phyloP scores from a whole-genome alignment of 2,888 invertebrate genomes.

The Linnaemya vulpina region DNA sequence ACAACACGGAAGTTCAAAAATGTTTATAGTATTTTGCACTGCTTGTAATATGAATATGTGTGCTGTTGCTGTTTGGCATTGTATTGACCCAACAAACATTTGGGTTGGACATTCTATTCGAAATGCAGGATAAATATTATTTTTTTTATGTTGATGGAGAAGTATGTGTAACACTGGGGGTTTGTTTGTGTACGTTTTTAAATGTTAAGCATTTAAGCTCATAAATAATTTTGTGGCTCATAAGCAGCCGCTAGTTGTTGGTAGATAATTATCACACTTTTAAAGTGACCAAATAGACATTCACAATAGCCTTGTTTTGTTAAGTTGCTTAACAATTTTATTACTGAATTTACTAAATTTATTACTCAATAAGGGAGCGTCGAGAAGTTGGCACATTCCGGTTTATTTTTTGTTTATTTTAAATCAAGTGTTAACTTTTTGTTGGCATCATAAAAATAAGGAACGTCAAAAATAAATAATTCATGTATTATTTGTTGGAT shows the following conservation, averaged over 20 bases:
- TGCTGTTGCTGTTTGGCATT: background rate
- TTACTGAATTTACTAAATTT: conserved; percentile 19
- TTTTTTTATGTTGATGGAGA: background rate
- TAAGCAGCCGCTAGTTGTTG: conserved; percentile 57
- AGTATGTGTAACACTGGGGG: conserved; percentile 26
- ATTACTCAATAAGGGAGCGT: background rate
- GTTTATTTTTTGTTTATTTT: background rate
- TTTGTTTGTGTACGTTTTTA: conserved; percentile 15
- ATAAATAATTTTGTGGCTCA: conserved; percentile 43
- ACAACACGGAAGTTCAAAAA: conserved; percentile 71
- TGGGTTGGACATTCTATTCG: background rate
- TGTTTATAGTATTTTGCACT: conserved; percentile 49
- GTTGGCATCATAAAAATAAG: background rate
- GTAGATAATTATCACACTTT: conserved; percentile 52
- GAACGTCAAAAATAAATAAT: background rate
- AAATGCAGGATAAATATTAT: background rate
- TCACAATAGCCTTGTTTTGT: too few relatives aligned
- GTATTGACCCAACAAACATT: conserved; percentile 43
- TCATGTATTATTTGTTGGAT: too few relatives aligned
- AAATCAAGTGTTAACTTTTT: background rate
- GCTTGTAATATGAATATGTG: background rate
- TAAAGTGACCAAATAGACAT: conserved; percentile 25
- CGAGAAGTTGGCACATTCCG: background rate
- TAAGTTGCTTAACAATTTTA: background rate
- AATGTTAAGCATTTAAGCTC: conserved; percentile 3